Evolutionary conservation across 1,140 invertebrate genomes (phyloP).

Genomic region (Drosophila subobscura): DNA sequence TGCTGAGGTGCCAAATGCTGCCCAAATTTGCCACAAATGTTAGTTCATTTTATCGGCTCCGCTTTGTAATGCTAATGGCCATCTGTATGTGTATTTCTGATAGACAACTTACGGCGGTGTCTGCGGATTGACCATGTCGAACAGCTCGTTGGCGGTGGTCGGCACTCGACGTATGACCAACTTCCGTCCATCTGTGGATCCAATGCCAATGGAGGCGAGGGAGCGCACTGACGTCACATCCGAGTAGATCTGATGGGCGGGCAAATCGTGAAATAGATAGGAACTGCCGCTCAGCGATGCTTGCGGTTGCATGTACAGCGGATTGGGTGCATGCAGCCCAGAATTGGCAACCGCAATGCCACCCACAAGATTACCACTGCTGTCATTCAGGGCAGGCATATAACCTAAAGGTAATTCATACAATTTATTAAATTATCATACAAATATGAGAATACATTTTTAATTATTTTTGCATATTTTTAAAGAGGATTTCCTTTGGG

Average conservation of each 20-base stretch:
- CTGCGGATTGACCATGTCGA: conserved; percentile 91
- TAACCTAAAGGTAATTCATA: conserved; percentile 46
- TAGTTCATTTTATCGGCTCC: conserved; percentile 53
- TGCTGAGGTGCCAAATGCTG: conserved; percentile 60
- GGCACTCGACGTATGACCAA: conserved; percentile 92
- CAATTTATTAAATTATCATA: background rate
- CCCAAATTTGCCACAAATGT: conserved; percentile 66
- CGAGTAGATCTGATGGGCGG: conserved; percentile 83
- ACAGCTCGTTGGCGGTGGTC: conserved; percentile 91
- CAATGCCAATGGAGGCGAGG: conserved; percentile 92
- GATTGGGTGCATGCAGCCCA: conserved; percentile 58
- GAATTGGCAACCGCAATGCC: conserved; percentile 31
- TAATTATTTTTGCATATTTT: no score
- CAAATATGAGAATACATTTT: no score
- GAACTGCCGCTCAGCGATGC: conserved; percentile 80
- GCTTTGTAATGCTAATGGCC: conserved; percentile 58
- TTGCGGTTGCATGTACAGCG: conserved; percentile 74
- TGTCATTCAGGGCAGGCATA: conserved; percentile 61
- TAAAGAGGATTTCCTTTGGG: no score
- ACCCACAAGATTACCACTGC: conserved; percentile 60
- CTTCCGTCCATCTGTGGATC: conserved; percentile 93
- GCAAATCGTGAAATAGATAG: conserved; percentile 83
- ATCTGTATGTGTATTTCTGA: background rate
- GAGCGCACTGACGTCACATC: conserved; percentile 89
- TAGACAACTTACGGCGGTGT: conserved; percentile 89